Evolutionary conservation across 2,797 vertebrate genomes (phyloP).

Genomic region (Acipenser transmontanus): DNA sequence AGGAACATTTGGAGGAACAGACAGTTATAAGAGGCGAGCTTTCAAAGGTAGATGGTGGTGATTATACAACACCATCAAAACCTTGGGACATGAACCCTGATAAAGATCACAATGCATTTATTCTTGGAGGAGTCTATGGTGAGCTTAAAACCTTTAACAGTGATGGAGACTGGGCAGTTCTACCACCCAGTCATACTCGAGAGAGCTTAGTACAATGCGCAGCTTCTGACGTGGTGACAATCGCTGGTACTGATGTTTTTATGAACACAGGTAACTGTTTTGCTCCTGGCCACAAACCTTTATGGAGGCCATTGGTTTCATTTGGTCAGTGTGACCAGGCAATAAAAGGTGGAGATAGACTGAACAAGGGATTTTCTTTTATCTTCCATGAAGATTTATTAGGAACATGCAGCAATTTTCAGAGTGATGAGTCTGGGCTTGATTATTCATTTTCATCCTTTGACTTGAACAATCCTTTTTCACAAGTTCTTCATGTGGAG

Average conservation of each 20-base stretch:
- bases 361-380: conserved; percentile 95
- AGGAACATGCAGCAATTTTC: conserved; percentile 84
- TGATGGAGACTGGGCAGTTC: conserved; percentile 86
- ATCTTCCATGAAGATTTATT: conserved; percentile 99
- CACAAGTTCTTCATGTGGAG: conserved; percentile 96
- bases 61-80: conserved; percentile 91
- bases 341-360: conserved; percentile 71
- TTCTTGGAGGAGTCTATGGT: conserved; percentile 95
- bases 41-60: conserved; percentile 78
- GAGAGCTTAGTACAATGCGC: conserved; percentile 81
- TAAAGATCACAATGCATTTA: conserved; percentile 78
- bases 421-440: conserved; percentile 82
- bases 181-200: conserved; percentile 70
- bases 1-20: conserved; percentile 68
- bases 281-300: conserved; percentile 85
- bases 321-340: conserved; percentile 83
- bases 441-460: conserved; percentile 94
- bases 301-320: conserved; percentile 89
- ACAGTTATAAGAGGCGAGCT: conserved; percentile 73
- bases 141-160: conserved; percentile 83
- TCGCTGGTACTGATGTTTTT: conserved; percentile 90
- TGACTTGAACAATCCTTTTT: conserved; percentile 92
- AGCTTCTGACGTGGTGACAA: conserved; percentile 86
- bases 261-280: conserved; percentile 91
- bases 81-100: conserved; percentile 83